Evolutionary conservation across 2,113 vertebrate genomes (phyloP), one percentile per base, ranked within the genome.

Genomic region (Plectropomus leopardus): DNA sequence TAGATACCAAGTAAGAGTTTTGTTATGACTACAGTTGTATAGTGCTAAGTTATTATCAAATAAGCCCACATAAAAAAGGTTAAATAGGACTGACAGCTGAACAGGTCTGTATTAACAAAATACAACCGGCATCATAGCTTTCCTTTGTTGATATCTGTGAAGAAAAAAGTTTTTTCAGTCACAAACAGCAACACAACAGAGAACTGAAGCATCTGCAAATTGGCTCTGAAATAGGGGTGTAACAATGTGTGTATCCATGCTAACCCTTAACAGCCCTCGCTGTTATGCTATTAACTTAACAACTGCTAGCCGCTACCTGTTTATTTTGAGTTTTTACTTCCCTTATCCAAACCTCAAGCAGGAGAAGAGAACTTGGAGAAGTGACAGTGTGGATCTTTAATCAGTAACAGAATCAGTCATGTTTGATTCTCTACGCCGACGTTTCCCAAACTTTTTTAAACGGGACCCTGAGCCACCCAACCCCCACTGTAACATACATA

Each of bases 291-390:
- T 21, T 34, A 40, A 47, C 2, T 17, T 21, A 14, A 67, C n/a
- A n/a, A 59, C 7, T 36, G 14, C 4, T 21, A 9, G 53, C 24
- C 32, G 42, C 7, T 51, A 16, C 24, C 16, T 40, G 57, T 61
- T 61, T 50, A 47, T 19, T 32, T 59, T 48, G 28, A 34, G 55
- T 66, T 66, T 66, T 32, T 50, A 32, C 26, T 32, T 66, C 16
- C 24, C 8, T 40, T 7, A 14, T 30, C 24, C 17, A 4, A 13
- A 28, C 24, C 21, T 47, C 9, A 47, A 17, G 21, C 42, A 21
- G n/a, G 6, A 24, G 26, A 65, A 13, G 17, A 30, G 16, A 10
- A 30, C 6, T 64, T 3, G 28, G 45, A 45, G 23, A 7, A 26
- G 60, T 26, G 60, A 44, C 21, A 14, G 13, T 23, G 7, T 40